phyloP scores from a whole-genome alignment of 2,113 vertebrate genomes.

The Promerops cafer region DNA sequence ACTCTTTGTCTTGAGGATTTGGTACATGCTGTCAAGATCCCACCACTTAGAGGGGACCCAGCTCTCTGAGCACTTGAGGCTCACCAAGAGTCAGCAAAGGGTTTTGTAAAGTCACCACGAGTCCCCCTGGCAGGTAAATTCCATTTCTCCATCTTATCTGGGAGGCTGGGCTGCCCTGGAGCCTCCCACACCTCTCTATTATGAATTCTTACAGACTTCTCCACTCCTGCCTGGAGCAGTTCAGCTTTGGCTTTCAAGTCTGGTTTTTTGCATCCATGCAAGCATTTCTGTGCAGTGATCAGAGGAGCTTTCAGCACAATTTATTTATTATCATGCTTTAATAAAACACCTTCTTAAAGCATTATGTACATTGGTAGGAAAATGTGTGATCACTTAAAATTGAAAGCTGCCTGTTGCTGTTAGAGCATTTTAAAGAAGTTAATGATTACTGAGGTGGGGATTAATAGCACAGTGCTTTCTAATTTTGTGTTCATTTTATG shows the following conservation, averaged over 20 bases:
- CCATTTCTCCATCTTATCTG: background rate
- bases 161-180: background rate
- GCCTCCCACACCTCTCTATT: background rate
- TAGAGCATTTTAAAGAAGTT: background rate
- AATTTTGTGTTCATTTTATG: background rate
- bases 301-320: background rate
- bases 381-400: background rate
- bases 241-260: background rate
- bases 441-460: background rate
- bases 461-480: background rate
- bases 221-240: background rate
- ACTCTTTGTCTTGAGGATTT: background rate
- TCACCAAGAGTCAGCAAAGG: background rate
- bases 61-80: background rate
- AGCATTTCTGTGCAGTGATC: background rate
- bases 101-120: background rate
- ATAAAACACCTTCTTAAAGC: background rate
- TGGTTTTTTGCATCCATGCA: background rate
- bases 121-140: background rate
- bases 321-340: background rate
- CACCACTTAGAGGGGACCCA: fast-evolving
- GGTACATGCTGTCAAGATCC: fast-evolving
- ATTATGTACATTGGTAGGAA: background rate
- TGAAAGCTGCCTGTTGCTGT: background rate
- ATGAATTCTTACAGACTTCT: background rate